Conservation (phyloP, 1,140 invertebrate species). For the Drosophila lacteicornis region DNA sequence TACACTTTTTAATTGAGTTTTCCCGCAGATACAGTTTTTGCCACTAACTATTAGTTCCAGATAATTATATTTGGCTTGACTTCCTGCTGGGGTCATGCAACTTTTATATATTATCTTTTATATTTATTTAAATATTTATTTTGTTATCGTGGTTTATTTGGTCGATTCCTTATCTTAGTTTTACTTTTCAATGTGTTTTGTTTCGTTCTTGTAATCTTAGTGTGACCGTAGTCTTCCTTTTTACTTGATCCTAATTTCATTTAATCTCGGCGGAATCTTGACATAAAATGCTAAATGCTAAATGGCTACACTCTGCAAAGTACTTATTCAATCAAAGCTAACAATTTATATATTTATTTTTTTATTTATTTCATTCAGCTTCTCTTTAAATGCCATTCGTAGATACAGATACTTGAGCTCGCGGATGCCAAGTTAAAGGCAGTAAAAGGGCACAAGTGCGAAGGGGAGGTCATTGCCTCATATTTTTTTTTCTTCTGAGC, state of each 20-base stretch:
- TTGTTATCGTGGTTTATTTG: no score
- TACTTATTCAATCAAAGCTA: no score
- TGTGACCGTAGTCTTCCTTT: no score
- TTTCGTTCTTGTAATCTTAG: no score
- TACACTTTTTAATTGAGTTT: conserved; percentile 4
- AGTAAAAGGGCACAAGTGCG: conserved; percentile 25
- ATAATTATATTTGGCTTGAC: neutral
- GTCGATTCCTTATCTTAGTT: no score
- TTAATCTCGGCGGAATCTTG: no score
- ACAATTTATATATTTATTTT: neutral
- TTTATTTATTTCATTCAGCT: no score
- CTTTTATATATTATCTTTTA: neutral
- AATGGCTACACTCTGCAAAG: no score
- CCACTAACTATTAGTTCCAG: neutral
- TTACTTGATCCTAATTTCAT: no score
- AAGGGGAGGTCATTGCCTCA: conserved; percentile 36
- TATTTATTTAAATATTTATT: neutral
- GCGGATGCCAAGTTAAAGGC: conserved; percentile 4
- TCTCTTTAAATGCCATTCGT: conserved; percentile 22
- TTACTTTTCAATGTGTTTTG: no score
- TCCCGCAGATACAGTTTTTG: neutral
- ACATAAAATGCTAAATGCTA: neutral
- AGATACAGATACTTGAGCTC: conserved; percentile 5
- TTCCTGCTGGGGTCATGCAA: conserved; percentile 13
- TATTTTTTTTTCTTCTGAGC: conserved; percentile 4